Evolutionary conservation across 2,113 vertebrate genomes (phyloP).

Genomic region (Solea senegalensis): DNA sequence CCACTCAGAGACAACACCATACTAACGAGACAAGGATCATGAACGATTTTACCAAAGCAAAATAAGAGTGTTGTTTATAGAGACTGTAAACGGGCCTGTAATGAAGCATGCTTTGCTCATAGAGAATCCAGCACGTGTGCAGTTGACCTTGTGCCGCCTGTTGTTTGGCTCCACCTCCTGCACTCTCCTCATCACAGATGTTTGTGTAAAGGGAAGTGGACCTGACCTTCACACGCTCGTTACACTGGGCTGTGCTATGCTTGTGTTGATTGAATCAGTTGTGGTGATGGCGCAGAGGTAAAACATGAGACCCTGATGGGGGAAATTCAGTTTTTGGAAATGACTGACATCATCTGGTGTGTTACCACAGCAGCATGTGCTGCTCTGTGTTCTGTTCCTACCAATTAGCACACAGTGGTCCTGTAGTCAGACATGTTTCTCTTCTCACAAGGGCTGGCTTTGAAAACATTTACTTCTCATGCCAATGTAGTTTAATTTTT

Average conservation of each 20-base stretch:
- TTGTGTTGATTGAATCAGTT: slow-evolving; percentile 39
- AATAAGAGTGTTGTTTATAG: neutral
- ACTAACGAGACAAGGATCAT: neutral
- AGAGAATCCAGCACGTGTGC: neutral
- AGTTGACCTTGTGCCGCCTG: slow-evolving; percentile 3
- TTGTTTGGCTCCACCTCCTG: neutral
- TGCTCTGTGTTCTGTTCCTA: slow-evolving; percentile 20
- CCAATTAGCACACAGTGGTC: slow-evolving; percentile 8
- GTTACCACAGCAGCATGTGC: slow-evolving; percentile 20
- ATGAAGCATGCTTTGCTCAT: neutral
- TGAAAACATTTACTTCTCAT: neutral
- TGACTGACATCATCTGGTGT: slow-evolving; percentile 46
- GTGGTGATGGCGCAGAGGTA: slow-evolving; percentile 15
- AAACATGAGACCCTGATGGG: slow-evolving; percentile 12
- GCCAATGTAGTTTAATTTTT: neutral
- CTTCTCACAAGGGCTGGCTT: neutral
- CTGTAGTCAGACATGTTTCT: neutral
- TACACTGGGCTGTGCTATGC: slow-evolving; percentile 16
- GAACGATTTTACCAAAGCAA: neutral
- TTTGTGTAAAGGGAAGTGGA: slow-evolving; percentile 33
- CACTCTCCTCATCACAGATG: slow-evolving; percentile 22
- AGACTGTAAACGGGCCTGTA: neutral
- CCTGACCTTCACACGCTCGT: slow-evolving; percentile 36
- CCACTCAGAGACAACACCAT: neutral
- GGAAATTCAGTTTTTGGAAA: slow-evolving; percentile 5